Base-by-base conservation (phyloP, 2,797 vertebrate genomes). In the Gymnocypris eckloni region DNA sequence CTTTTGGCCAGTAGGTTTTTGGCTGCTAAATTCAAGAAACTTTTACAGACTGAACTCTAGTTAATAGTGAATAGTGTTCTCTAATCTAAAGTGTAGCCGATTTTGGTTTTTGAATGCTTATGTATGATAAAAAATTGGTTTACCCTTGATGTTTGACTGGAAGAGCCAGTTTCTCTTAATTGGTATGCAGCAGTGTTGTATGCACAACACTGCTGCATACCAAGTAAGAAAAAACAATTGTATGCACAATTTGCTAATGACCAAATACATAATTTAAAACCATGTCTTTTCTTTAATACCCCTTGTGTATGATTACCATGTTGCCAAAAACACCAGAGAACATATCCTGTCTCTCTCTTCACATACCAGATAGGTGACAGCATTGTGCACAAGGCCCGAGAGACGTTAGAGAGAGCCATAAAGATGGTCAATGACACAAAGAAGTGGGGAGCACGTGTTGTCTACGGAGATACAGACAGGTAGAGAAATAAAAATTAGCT, bases 401-500 rank as follows among this genome's bases (percentile, higher is more conserved):
- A 99, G 93, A 99, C 98, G 1, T 93, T 99, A 94, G 98, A 99
- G 90, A 94, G 96, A 93, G 98, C 98, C 91, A 98, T 99, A 94
- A 98, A 97, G 92, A 92, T 98, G 91, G 97, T 99, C 87, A 99
- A 99, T 6, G 97, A 99, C 89, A 99, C 98, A 0, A 98, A 97
- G 93, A 99, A 99, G 86, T 99, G 98, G 98, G 98, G 98, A 82
- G 98, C 98, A 0, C 95, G 92, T 0, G 98, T 99, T 18, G 98
- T 99, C 12, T 99, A 99, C 6, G 98, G 98, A 56, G 98, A 99
- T 91, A 99, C 98, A 0, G 98, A 99, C 95, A 97, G 97, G 97
- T 97, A 94, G 4, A 28, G 12, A 16, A 50, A 13, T 20, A 73
- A 43, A 64, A 41, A 61, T 54, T 25, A 12, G 6, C 37, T 37